Evolutionary conservation across 1,140 invertebrate genomes (phyloP).

Genomic region (Bombyx mori): DNA sequence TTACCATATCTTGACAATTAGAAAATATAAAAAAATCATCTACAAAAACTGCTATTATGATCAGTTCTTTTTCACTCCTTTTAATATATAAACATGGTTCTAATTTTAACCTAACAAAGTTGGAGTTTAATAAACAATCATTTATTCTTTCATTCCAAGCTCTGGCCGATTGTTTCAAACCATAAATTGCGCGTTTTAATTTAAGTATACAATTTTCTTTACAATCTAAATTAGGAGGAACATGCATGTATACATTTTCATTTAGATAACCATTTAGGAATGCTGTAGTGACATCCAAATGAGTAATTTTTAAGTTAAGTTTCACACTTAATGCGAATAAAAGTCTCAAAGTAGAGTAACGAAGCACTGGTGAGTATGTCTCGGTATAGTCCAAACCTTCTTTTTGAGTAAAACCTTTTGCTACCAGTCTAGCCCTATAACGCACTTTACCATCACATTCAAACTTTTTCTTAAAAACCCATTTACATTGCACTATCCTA

Average conservation of each 20-base stretch:
- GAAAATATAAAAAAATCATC: too few species aligned
- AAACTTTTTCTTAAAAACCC: conserved; percentile 17
- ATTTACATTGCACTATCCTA: conserved; percentile 25
- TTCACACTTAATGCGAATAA: not conserved
- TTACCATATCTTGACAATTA: too few species aligned
- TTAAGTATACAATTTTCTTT: too few species aligned
- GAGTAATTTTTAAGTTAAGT: not conserved
- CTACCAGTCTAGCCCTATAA: not conserved
- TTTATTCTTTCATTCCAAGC: too few species aligned
- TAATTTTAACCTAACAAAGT: too few species aligned
- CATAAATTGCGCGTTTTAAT: too few species aligned
- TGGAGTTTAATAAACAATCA: too few species aligned
- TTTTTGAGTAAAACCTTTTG: not conserved
- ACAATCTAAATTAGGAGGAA: not conserved
- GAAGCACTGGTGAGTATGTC: not conserved
- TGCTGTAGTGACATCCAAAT: not conserved
- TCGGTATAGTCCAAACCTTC: not conserved
- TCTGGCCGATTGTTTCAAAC: too few species aligned
- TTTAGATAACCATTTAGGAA: not conserved
- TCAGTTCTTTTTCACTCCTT: too few species aligned
- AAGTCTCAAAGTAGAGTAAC: not conserved
- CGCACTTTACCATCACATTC: not conserved
- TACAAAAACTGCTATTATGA: too few species aligned
- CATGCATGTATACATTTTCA: not conserved
- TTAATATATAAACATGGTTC: too few species aligned